These are phyloP conservation scores for Doris montereyensis DNA, from an alignment of 2,888 invertebrate species.

Conservation along the genomic window DNA sequence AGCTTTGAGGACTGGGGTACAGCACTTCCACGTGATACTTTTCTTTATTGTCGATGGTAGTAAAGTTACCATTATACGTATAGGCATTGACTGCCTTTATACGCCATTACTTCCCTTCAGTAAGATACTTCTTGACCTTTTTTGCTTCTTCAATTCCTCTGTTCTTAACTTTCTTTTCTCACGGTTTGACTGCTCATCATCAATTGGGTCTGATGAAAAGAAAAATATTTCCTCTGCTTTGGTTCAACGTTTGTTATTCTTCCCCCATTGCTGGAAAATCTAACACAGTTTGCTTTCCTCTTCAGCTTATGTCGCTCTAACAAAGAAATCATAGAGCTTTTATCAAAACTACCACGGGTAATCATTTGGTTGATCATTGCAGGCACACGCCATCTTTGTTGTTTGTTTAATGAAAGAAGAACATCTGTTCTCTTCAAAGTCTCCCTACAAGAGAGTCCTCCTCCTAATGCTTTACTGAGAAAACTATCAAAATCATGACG, in stretches of 20 bases:
- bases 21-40: conserved; percentile 39
- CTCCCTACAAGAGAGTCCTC: background rate
- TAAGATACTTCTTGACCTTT: background rate
- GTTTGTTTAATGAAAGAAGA: conserved; percentile 59
- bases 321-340: conserved; percentile 31
- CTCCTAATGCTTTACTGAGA: background rate
- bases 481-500: background rate
- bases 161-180: conserved; percentile 3
- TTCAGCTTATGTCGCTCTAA: conserved; percentile 46
- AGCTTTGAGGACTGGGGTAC: conserved; percentile 42
- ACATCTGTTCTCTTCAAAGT: conserved; percentile 40
- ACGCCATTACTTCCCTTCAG: background rate
- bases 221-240: conserved; percentile 38
- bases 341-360: background rate
- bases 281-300: conserved; percentile 43
- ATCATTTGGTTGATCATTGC: conserved; percentile 48
- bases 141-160: background rate
- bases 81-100: background rate
- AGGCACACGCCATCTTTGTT: conserved; percentile 57
- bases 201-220: conserved; percentile 22
- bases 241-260: background rate
- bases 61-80: background rate
- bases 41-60: background rate
- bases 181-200: conserved; percentile 2
- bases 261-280: conserved; percentile 43